Conservation (phyloP, 2,888 invertebrate species). For the Hybos culiciformis region DNA sequence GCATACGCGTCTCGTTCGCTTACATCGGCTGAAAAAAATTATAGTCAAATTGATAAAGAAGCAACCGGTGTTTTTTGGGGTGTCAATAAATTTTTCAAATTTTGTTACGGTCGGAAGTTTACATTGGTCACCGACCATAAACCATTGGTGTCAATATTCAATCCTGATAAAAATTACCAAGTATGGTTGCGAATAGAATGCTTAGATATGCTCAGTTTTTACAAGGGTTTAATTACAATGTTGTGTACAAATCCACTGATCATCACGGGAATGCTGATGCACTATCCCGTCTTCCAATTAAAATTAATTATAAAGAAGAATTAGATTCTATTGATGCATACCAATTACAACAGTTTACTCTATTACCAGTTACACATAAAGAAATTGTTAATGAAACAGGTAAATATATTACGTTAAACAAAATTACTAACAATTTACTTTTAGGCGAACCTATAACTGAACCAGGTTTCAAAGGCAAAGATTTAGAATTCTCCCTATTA, state of each 20-base stretch:
- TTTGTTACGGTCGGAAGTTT: constrained; percentile 11
- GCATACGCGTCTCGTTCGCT: constrained; percentile 10
- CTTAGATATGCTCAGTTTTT: constrained; percentile 22
- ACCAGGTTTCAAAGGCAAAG: not conserved
- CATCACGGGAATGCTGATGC: constrained; percentile 15
- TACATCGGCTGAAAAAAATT: constrained; percentile 10
- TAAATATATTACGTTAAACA: not conserved
- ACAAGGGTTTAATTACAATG: constrained; percentile 13
- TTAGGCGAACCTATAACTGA: not conserved
- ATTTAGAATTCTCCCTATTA: not conserved
- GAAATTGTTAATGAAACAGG: not conserved
- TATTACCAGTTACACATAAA: not conserved
- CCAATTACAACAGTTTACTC: constrained; percentile 5
- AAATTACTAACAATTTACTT: not conserved
- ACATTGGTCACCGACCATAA: constrained; percentile 26
- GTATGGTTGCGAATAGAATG: constrained; percentile 12
- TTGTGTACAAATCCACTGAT: constrained; percentile 14
- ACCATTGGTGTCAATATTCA: constrained; percentile 28
- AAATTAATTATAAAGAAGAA: constrained; percentile 2
- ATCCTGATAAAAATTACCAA: constrained; percentile 18
- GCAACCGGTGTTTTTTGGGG: constrained; percentile 13
- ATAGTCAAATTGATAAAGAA: constrained; percentile 10
- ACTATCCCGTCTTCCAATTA: constrained; percentile 13
- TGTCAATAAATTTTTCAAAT: constrained; percentile 11
- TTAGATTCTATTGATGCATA: constrained; percentile 6